Conservation (phyloP, 2,888 invertebrate genomes). For the Dolichomitus sp. region DNA sequence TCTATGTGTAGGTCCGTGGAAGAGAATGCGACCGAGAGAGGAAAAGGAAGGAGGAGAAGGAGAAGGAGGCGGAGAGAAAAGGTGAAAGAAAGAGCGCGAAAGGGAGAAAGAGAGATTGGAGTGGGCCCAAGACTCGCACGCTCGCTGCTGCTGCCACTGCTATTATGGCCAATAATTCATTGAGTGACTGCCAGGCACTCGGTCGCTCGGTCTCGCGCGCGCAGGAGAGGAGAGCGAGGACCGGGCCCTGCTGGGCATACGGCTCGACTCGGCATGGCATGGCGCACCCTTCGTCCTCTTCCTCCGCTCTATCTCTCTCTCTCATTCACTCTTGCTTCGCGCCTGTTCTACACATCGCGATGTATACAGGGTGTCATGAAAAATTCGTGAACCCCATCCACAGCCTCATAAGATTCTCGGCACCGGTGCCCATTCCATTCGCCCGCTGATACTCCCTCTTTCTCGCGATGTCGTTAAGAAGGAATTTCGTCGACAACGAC, state of each 20-base stretch:
- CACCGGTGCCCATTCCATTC: not conserved
- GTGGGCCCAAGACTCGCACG: constrained; percentile 68
- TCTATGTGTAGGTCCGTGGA: constrained; percentile 31
- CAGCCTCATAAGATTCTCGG: constrained; percentile 1
- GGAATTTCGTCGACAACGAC: constrained; percentile 33
- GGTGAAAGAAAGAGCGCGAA: constrained; percentile 27
- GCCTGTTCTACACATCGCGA: constrained; percentile 45
- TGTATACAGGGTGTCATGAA: constrained; percentile 69
- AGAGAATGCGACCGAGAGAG: constrained; percentile 52
- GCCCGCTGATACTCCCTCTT: constrained; percentile 5
- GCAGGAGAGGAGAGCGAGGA: constrained; percentile 42
- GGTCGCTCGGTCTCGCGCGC: constrained; percentile 76
- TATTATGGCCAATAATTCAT: constrained; percentile 86
- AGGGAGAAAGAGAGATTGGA: constrained; percentile 61
- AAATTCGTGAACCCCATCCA: constrained; percentile 56
- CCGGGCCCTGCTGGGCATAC: constrained; percentile 65
- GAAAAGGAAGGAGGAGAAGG: constrained; percentile 31
- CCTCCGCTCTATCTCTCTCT: constrained; percentile 28
- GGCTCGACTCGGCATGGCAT: constrained; percentile 39
- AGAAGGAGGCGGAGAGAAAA: constrained; percentile 38
- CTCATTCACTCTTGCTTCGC: constrained; percentile 21
- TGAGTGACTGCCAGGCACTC: constrained; percentile 85
- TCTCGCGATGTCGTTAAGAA: constrained; percentile 12
- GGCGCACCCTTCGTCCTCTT: constrained; percentile 62
- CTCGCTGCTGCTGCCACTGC: constrained; percentile 81